phyloP scores from a whole-genome alignment of 2,888 invertebrate species.

The Hydrotaea diabolus region DNA sequence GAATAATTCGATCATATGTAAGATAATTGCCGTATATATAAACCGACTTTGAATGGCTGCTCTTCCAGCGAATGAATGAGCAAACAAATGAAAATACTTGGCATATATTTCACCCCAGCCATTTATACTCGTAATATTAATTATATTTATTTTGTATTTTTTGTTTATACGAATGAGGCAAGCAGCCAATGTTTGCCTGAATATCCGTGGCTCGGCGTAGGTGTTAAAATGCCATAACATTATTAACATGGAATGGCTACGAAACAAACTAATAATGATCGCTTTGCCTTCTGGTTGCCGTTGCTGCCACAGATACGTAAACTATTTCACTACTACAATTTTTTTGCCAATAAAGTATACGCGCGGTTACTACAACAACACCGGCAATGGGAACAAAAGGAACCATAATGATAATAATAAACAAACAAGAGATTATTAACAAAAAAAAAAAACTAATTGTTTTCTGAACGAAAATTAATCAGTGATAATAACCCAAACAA shows the following conservation, averaged over 20 bases:
- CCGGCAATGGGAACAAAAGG: not conserved
- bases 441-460: slow-evolving; percentile 33
- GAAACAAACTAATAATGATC: slow-evolving; percentile 15
- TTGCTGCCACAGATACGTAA: not conserved
- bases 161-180: not conserved
- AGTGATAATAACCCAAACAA: not conserved
- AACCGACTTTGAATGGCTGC: not conserved
- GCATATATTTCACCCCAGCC: not conserved
- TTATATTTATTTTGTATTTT: slow-evolving; percentile 13
- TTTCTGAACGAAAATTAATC: slow-evolving; percentile 21
- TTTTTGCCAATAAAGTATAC: slow-evolving; percentile 10
- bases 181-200: not conserved
- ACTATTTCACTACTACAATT: not conserved
- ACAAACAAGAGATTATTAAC: slow-evolving; percentile 29
- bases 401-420: not conserved
- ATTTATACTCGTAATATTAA: not conserved
- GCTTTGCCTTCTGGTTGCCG: not conserved
- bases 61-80: not conserved
- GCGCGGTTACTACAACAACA: too few relatives aligned
- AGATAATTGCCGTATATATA: not conserved
- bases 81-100: not conserved
- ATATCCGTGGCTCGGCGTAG: not conserved
- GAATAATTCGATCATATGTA: too few relatives aligned
- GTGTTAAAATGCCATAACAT: slow-evolving; percentile 19
- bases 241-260: slow-evolving; percentile 16